Evolutionary conservation across 2,113 vertebrate species (phyloP), one percentile per base, ranked within the genome.

Genomic region (Gorsachius goisagi): DNA sequence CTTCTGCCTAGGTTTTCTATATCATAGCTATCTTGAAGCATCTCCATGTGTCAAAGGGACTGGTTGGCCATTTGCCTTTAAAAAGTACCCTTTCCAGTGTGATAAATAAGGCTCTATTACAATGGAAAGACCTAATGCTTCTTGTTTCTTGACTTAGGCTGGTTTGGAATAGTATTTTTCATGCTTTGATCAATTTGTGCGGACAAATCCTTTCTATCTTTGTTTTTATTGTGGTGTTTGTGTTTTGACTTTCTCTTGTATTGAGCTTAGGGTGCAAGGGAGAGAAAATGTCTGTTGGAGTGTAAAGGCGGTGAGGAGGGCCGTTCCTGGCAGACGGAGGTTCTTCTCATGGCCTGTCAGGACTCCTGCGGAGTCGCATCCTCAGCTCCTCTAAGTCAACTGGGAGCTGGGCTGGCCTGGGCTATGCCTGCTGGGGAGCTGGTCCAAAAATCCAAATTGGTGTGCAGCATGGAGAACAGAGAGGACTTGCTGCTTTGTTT

Each of bases 1-100:
- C 94, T 87, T 94, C 58, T 22, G 74, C 77, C 12, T 39, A 26
- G 84, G 85, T 94, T 96, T 97, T 89, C 90, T 95, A 27, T 96
- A 87, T 90, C 94, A 76, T 93, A 75, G 77, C 78, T 96, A 94
- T 97, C 93, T 94, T 85, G 94, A 96, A 93, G 85, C 75, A 97
- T 96, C 93, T 96, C 93, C 81, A 27, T 94, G 91, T 93, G 89
- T 95, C 95, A 93, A 96, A 95, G 81, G 66, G 45, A 90, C 87
- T 79, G 23, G 80, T 9, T 92, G 94, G 84, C 90, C 77, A 85
- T 95, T 93, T 92, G 93, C 90, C 94, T 89, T 78, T 72, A 41
- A 93, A 88, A 95, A 90, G 73, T 67, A 56, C 86, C 79, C 24
- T 88, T 82, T 72, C 68, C 81, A 22, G 33, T 0, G 80, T 73